These are phyloP conservation scores for Acinonyx jubatus DNA, from an alignment of 2,113 vertebrate species.

Conservation along the genomic window DNA sequence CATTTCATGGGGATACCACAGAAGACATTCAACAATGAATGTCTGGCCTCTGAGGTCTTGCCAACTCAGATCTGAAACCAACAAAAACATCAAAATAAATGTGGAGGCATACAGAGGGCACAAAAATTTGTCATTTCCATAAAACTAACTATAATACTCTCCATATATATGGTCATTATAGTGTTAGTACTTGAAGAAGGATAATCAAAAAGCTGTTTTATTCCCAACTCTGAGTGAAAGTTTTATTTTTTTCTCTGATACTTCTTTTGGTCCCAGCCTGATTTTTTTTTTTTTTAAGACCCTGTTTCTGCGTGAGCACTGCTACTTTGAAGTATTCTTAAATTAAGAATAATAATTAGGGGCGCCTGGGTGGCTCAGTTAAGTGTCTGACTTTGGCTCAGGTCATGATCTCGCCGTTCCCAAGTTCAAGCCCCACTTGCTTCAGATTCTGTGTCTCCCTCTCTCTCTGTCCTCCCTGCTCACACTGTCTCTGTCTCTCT, in stretches of 20 bases:
- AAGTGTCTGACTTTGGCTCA: too few species aligned
- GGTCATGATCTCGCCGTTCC: too few species aligned
- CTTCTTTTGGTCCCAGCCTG: not conserved
- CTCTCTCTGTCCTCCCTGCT: too few species aligned
- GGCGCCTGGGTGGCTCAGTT: too few species aligned
- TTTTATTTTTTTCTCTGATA: not conserved
- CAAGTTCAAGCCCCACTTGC: too few species aligned
- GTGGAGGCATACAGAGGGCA: not conserved
- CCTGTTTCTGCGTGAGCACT: not conserved
- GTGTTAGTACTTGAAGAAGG: not conserved
- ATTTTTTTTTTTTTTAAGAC: not conserved
- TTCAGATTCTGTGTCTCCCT: too few species aligned
- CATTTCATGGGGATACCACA: not conserved
- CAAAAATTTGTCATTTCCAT: slow-evolving; percentile 1
- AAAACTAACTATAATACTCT: not conserved
- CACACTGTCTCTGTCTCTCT: too few species aligned
- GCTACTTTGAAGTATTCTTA: not conserved
- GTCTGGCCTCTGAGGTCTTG: not conserved
- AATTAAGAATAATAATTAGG: not conserved
- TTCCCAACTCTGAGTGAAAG: not conserved
- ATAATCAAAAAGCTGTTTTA: not conserved
- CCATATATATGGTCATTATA: not conserved
- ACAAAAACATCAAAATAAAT: not conserved
- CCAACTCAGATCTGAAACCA: not conserved
- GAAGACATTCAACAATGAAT: not conserved